These are phyloP conservation scores for Pyxicephalus adspersus DNA, from an alignment of 2,113 vertebrate species.

Conservation along the genomic window DNA sequence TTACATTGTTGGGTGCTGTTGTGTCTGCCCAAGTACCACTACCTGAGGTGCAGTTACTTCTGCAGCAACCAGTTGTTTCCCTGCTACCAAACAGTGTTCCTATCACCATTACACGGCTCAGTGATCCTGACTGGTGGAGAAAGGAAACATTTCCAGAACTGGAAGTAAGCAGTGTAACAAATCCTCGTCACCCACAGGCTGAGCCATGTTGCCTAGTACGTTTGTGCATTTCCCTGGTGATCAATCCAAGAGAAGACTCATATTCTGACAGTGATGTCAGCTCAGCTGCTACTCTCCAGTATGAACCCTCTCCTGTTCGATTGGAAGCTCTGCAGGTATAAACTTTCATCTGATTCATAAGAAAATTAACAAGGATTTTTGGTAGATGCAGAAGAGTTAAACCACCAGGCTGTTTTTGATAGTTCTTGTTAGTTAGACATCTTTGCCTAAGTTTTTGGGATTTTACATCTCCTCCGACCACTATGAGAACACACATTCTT, in stretches of 20 bases:
- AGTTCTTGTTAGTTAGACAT: too few species aligned
- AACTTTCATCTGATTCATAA: not conserved
- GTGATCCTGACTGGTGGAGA: constrained; percentile 71
- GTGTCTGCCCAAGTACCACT: constrained; percentile 88
- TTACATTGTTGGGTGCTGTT: constrained; percentile 87
- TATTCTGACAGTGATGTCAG: constrained; percentile 77
- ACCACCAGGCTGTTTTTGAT: too few species aligned
- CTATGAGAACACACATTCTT: too few species aligned
- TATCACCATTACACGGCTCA: constrained; percentile 62
- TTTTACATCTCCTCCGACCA: too few species aligned
- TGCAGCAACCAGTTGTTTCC: constrained; percentile 81
- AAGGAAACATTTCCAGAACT: constrained; percentile 57
- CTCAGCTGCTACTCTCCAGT: constrained; percentile 41
- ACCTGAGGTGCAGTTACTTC: constrained; percentile 88
- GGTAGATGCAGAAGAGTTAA: too few species aligned
- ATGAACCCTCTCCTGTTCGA: constrained; percentile 87
- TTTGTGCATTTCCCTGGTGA: constrained; percentile 79
- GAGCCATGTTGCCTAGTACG: constrained; percentile 84
- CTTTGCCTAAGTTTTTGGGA: too few species aligned
- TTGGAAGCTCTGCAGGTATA: constrained; percentile 92
- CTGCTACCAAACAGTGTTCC: constrained; percentile 61
- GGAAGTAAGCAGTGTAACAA: constrained; percentile 50
- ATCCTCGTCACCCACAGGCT: not conserved
- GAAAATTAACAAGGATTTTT: too few species aligned
- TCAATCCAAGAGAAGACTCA: constrained; percentile 81